Evolutionary conservation across 1,140 invertebrate genomes (phyloP), one percentile per base, ranked within the genome.

Genomic region (Monomorium pharaonis): DNA sequence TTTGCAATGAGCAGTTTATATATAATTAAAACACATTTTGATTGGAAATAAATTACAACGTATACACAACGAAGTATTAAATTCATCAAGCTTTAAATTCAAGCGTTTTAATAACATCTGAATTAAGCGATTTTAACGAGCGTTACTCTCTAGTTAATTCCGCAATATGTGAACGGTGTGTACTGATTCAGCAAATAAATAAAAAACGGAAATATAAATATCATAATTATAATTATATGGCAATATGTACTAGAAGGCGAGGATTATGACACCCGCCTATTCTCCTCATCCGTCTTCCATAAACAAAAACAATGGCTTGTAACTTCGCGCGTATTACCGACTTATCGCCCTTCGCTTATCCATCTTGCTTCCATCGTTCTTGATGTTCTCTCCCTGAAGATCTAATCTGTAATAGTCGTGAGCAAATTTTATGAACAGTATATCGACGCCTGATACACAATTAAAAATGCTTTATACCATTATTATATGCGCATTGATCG

Each of bases 361-460:
- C 67, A 74, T 83, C 37, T 74, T 74, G 24, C 30, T 83, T 69
- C 33, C 30, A 30, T 30, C 24, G 16, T 69, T 33, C 21, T 18
- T 21, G 10, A 42, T 80, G 30, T 80, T 58, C 54, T 16, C 37
- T 51, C 47, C 49, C 21, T 54, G 49, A 37, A 65, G 83, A 58
- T 87, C 88, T 89, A 81, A 91, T 85, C 76, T 62, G 21, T 65
- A 85, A 88, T 76, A 88, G 78, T 90, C n/a, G 54, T 12, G 10
- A 24, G 58, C 42, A 24, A 74, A 69, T 84, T 88, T 85, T 65
- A 62, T 63, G 30, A 14, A 2, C 49, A 9, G 21, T 44, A 21
- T 30, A 58, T 84, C 21, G 2, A 42, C 5, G 14, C 2, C 3
- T 7, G 24, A 33, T 4, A 77, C 3, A 14, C n/a, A 42, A 0